Base-by-base conservation (phyloP, 2,888 invertebrate genomes). In the Pycnomerus fuliginosus region DNA sequence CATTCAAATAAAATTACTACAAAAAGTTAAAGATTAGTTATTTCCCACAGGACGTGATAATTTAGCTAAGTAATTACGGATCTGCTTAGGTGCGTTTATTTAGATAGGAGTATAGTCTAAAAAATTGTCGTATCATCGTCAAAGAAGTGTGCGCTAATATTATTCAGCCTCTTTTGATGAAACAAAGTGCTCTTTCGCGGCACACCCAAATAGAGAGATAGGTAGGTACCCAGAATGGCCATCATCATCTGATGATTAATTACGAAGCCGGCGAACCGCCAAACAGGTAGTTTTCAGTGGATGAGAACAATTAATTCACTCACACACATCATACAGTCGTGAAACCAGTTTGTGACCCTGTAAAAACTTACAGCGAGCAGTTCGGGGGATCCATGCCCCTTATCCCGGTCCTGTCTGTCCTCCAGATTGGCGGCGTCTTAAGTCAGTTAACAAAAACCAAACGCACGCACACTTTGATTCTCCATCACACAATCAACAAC, bases 341-440 rank as follows among this genome's bases (percentile, higher is more conserved):
- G n/a, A 22, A 8, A n/a, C 16, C n/a, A 43, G 44, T 25, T 16
- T 27, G 29, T 27, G 5, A n/a, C n/a, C n/a, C n/a, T n/a, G n/a
- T n/a, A n/a, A n/a, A n/a, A 49, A 71, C 73, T 73, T 69, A 73
- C 73, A 48, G 72, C 68, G 54, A 73, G 60, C 48, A 72, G 64
- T 62, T 72, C 71, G 37, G 72, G 72, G 65, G 73, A 71, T 56
- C 70, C 65, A 61, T 70, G 70, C 63, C 72, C 72, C 70, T 72
- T 72, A 52, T 71, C 70, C 61, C 70, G 60, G 55, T 72, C 73
- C 56, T 62, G 62, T 51, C 64, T 60, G 53, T 70, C 70, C 67
- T 73, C 73, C 73, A 73, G 72, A 56, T 71, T 71, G 69, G 50
- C 64, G 48, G 50, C 34, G 43, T 43, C 27, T 52, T 58, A 55